Evolutionary conservation across 2,113 vertebrate genomes (phyloP).

Genomic region (Gobiocypris rarus): DNA sequence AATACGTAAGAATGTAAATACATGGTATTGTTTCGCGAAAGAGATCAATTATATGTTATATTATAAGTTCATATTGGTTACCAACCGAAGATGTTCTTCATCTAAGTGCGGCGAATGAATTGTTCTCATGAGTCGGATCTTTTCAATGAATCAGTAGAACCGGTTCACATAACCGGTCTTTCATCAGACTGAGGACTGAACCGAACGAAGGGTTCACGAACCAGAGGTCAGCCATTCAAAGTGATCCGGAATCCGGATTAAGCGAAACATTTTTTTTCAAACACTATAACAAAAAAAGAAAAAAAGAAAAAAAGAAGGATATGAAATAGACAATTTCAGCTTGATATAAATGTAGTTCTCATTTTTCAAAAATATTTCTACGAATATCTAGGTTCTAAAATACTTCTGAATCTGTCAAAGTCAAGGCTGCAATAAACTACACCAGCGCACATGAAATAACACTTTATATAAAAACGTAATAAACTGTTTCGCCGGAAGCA

Average conservation of each 20-base stretch:
- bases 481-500: background rate
- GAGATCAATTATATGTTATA: background rate
- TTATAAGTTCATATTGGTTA: background rate
- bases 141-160: background rate
- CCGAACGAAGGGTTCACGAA: background rate
- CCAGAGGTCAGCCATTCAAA: background rate
- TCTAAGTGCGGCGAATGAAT: background rate
- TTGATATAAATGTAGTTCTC: no score
- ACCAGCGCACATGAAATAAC: background rate
- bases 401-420: no score
- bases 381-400: background rate
- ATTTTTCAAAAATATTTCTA: no score
- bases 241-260: no score
- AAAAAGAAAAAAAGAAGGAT: no score
- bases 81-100: background rate
- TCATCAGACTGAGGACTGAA: background rate
- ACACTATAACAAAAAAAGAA: no score
- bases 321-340: background rate
- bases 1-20: background rate
- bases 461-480: background rate
- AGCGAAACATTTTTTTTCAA: no score
- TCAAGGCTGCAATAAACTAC: background rate
- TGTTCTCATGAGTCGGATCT: background rate
- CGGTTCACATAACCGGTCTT: background rate
- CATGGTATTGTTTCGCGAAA: background rate